Evolutionary conservation across 2,113 vertebrate species (phyloP).

Genomic region (Otocyon megalotis): DNA sequence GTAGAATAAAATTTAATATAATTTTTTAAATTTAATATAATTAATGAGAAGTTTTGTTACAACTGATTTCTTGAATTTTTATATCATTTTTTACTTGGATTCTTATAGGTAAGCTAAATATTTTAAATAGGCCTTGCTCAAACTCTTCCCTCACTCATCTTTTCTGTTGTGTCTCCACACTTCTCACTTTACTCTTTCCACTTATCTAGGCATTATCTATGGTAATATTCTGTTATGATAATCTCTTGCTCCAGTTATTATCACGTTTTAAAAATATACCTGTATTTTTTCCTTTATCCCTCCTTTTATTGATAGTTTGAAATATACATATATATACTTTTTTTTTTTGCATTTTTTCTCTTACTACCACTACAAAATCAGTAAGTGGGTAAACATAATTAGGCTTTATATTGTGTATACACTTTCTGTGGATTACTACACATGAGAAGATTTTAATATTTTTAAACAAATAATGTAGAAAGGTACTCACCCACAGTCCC

Average conservation of each 20-base stretch:
- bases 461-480: neutral
- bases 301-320: constrained; percentile 10
- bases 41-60: constrained; percentile 12
- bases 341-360: neutral
- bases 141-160: neutral
- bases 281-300: neutral
- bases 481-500: constrained; percentile 93
- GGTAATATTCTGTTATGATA: constrained; percentile 8
- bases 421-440: neutral
- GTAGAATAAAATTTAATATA: neutral
- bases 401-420: neutral
- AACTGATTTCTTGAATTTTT: constrained; percentile 39
- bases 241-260: constrained; percentile 1
- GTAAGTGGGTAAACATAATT: neutral
- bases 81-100: constrained; percentile 39
- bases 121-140: constrained; percentile 42
- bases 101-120: constrained; percentile 55
- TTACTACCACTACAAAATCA: neutral
- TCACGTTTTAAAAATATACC: constrained; percentile 31
- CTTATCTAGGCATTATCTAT: constrained; percentile 20
- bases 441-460: neutral
- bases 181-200: neutral
- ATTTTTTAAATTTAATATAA: neutral
- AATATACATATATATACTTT: neutral
- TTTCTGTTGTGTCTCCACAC: neutral